phyloP scores from a whole-genome alignment of 1,140 invertebrate genomes.

The Sinonovacula constricta region DNA sequence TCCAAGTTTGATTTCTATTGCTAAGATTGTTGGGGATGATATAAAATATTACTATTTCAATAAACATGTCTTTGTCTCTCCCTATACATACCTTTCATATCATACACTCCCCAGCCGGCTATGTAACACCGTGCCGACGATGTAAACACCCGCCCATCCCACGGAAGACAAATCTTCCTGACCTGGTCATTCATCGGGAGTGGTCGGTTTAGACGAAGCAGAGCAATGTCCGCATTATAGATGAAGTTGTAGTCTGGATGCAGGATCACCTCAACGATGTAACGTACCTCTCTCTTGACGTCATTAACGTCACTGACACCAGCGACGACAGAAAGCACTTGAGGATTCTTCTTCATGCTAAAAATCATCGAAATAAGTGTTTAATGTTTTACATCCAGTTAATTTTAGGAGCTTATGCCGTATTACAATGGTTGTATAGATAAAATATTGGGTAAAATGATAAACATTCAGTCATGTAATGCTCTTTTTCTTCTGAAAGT shows the following conservation, averaged over 20 bases:
- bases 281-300: not conserved
- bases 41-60: too few relatives aligned
- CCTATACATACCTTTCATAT: constrained; percentile 52
- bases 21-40: too few relatives aligned
- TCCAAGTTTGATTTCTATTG: too few relatives aligned
- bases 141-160: constrained; percentile 34
- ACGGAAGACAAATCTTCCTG: constrained; percentile 59
- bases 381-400: not conserved
- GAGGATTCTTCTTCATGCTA: constrained; percentile 55
- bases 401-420: not conserved
- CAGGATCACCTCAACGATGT: constrained; percentile 57
- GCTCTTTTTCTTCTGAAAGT: constrained; percentile 1
- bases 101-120: constrained; percentile 65
- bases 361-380: constrained; percentile 1
- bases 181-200: constrained; percentile 42
- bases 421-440: not conserved
- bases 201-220: constrained; percentile 61
- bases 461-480: too few relatives aligned
- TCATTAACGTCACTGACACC: constrained; percentile 55
- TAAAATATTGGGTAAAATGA: not conserved
- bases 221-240: constrained; percentile 65
- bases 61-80: too few relatives aligned
- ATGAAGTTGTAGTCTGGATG: constrained; percentile 66
- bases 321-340: constrained; percentile 54
- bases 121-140: constrained; percentile 59